Evolutionary conservation across 2,113 vertebrate genomes (phyloP).

Genomic region (Psephotus haematonotus): DNA sequence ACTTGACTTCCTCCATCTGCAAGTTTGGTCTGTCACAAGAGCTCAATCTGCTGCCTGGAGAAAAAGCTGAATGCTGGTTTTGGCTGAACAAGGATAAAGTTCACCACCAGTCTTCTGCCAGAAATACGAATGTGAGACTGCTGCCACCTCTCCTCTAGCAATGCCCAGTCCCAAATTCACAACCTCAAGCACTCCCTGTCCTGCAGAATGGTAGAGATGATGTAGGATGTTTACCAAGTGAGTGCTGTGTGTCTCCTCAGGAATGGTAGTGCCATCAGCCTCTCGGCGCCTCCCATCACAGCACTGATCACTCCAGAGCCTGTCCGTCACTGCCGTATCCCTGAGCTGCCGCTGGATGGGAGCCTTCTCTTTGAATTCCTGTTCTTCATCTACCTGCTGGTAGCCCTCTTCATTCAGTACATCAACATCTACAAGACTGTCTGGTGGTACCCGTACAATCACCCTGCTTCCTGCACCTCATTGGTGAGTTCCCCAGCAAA

Average conservation of each 20-base stretch:
- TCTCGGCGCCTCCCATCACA: slow-evolving; percentile 91
- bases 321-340: slow-evolving; percentile 94
- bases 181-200: not conserved
- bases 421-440: slow-evolving; percentile 99
- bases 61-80: not conserved
- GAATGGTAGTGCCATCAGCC: slow-evolving; percentile 88
- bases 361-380: slow-evolving; percentile 94
- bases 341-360: slow-evolving; percentile 92
- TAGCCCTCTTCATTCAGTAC: slow-evolving; percentile 97
- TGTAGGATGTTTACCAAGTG: not conserved
- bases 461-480: slow-evolving; percentile 94
- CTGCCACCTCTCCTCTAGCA: not conserved
- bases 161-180: not conserved
- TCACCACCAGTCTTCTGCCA: not conserved
- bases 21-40: not conserved
- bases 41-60: not conserved
- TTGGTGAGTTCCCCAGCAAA: slow-evolving; percentile 77
- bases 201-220: not conserved
- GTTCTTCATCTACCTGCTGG: slow-evolving; percentile 94
- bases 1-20: not conserved
- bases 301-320: slow-evolving; percentile 95
- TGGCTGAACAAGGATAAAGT: not conserved
- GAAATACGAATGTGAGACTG: not conserved
- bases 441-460: slow-evolving; percentile 98
- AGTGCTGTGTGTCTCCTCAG: slow-evolving; percentile 71